These are phyloP conservation scores for Mechanitis mazaeus DNA, from an alignment of 2,888 invertebrate species.

Conservation along the genomic window DNA sequence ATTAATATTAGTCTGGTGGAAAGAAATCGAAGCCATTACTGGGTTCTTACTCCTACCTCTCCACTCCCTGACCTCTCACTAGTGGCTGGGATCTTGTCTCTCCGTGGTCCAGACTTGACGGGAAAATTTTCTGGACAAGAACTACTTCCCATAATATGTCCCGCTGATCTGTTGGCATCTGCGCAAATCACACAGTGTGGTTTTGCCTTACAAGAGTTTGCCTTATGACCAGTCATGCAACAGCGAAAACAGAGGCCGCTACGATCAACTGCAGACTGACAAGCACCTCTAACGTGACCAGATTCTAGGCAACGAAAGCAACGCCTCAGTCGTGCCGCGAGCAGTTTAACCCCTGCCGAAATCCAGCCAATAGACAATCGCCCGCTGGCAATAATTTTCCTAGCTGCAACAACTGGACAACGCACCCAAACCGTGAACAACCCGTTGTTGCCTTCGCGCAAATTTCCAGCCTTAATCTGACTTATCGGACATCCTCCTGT, in stretches of 20 bases:
- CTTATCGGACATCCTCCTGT: slow-evolving; percentile 11
- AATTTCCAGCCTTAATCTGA: slow-evolving; percentile 9
- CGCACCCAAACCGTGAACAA: slow-evolving; percentile 8
- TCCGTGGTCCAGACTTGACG: neutral
- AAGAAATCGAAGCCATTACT: neutral
- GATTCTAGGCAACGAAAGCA: slow-evolving; percentile 25
- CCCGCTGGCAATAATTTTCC: slow-evolving; percentile 13
- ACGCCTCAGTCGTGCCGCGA: slow-evolving; percentile 13
- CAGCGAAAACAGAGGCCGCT: slow-evolving; percentile 21
- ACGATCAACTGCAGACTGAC: slow-evolving; percentile 12
- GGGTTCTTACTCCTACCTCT: slow-evolving; percentile 4
- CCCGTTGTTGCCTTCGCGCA: neutral
- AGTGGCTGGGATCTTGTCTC: neutral
- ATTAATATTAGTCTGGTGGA: slow-evolving; percentile 19
- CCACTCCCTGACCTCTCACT: neutral
- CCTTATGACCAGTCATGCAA: slow-evolving; percentile 22
- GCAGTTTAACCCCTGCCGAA: slow-evolving; percentile 14
- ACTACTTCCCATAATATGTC: slow-evolving; percentile 11
- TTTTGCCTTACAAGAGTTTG: slow-evolving; percentile 8
- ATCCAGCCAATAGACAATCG: slow-evolving; percentile 26
- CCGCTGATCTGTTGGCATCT: slow-evolving; percentile 4
- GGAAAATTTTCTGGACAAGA: neutral
- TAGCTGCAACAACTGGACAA: slow-evolving; percentile 25
- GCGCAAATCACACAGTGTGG: neutral
- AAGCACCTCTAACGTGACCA: slow-evolving; percentile 21